These are phyloP conservation scores for Seira musarum DNA, from an alignment of 2,888 invertebrate genomes.

Conservation along the genomic window DNA sequence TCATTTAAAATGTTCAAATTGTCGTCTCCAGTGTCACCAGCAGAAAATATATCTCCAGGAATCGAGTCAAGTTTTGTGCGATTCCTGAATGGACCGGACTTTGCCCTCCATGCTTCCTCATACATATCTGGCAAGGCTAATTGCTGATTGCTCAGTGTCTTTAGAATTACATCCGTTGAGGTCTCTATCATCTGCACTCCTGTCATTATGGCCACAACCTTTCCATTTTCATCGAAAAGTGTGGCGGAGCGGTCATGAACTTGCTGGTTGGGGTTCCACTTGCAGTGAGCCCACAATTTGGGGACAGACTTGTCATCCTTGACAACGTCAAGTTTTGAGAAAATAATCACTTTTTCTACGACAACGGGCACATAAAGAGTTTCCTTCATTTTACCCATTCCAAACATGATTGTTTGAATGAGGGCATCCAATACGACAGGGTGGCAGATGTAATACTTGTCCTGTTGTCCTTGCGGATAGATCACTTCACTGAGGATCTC, in stretches of 20 bases:
- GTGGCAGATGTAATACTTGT: slow-evolving; percentile 55
- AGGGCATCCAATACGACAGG: slow-evolving; percentile 60
- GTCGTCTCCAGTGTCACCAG: not conserved
- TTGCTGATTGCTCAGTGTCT: slow-evolving; percentile 53
- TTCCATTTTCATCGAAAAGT: slow-evolving; percentile 56
- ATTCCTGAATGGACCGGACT: slow-evolving; percentile 19
- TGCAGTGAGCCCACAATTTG: slow-evolving; percentile 52
- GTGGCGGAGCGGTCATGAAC: slow-evolving; percentile 27
- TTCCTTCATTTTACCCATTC: slow-evolving; percentile 32
- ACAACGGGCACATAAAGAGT: slow-evolving; percentile 55
- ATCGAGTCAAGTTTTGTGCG: slow-evolving; percentile 25
- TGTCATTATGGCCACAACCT: slow-evolving; percentile 49
- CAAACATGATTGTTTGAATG: slow-evolving; percentile 57
- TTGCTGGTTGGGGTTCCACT: slow-evolving; percentile 35
- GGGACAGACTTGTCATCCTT: not conserved
- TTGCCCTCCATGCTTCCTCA: slow-evolving; percentile 55
- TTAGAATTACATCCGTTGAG: slow-evolving; percentile 46
- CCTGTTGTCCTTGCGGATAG: slow-evolving; percentile 11
- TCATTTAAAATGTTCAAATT: slow-evolving; percentile 32
- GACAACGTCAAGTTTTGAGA: slow-evolving; percentile 28
- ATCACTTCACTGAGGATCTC: slow-evolving; percentile 49
- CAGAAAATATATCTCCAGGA: not conserved
- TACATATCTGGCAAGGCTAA: slow-evolving; percentile 41
- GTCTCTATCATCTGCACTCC: slow-evolving; percentile 60
- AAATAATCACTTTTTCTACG: slow-evolving; percentile 50